Conservation (phyloP, 2,113 vertebrate genomes). For the Micromys minutus region DNA sequence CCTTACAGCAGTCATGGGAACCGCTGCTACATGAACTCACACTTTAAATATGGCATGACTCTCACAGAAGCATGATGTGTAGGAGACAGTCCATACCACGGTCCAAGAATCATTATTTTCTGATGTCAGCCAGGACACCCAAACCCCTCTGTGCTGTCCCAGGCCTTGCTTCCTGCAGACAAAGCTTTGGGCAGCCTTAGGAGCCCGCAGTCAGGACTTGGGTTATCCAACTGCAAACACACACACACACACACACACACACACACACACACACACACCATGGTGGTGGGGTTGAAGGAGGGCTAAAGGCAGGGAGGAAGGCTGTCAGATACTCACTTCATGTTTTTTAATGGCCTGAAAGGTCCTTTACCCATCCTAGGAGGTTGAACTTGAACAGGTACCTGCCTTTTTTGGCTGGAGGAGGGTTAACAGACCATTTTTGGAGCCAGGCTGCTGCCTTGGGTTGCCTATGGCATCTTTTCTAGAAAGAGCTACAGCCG, state of each 20-base stretch:
- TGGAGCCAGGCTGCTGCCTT: not conserved
- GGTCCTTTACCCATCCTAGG: no score
- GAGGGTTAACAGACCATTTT: not conserved
- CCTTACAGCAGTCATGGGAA: not conserved
- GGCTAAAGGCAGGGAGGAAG: not conserved
- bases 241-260: no score
- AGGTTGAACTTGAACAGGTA: not conserved
- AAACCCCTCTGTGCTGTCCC: not conserved
- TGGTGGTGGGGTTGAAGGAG: not conserved
- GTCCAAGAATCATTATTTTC: not conserved
- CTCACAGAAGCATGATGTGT: not conserved
- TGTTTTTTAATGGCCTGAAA: not conserved
- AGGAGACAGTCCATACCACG: not conserved
- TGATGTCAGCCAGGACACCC: not conserved
- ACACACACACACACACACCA: no score
- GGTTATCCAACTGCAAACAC: no score
- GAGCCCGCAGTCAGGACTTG: not conserved
- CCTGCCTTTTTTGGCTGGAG: not conserved
- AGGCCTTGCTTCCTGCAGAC: not conserved
- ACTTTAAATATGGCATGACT: not conserved
- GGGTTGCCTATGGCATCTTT: not conserved
- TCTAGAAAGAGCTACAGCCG: not conserved
- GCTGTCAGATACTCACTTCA: not conserved
- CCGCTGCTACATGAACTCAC: fast-evolving
- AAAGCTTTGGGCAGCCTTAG: not conserved